Conservation (phyloP, 1,140 invertebrate genomes). For the Drosophila mayri region DNA sequence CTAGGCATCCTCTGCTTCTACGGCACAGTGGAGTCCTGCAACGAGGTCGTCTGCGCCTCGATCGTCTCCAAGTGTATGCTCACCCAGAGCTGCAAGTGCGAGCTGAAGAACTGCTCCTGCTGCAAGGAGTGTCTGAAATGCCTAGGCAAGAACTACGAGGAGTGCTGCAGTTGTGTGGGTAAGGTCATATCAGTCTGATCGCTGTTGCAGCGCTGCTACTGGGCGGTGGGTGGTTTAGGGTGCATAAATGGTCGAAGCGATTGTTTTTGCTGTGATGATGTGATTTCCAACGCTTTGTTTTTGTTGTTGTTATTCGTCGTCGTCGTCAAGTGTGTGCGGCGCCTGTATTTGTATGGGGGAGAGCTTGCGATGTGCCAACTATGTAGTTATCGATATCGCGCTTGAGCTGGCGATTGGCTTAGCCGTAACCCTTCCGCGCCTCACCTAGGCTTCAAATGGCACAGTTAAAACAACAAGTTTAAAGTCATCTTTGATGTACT, state of each 20-base stretch:
- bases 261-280: conserved; percentile 53
- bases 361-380: conserved; percentile 50
- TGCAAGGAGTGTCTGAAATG: conserved; percentile 97
- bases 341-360: conserved; percentile 26
- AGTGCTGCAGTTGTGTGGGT: conserved; percentile 97
- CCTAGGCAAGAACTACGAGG: conserved; percentile 94
- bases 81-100: conserved; percentile 97
- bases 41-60: conserved; percentile 86
- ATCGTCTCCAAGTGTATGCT: conserved; percentile 98
- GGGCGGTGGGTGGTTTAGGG: conserved; percentile 28
- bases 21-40: conserved; percentile 79
- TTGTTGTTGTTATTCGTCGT: conserved; percentile 52
- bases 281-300: conserved; percentile 63
- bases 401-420: conserved; percentile 46
- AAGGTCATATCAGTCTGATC: conserved; percentile 30
- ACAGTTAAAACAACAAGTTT: background rate
- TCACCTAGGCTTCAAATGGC: background rate
- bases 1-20: conserved; percentile 69
- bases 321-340: conserved; percentile 36
- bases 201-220: conserved; percentile 1
- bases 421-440: conserved; percentile 18
- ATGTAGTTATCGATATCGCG: conserved; percentile 65
- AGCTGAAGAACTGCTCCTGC: conserved; percentile 95
- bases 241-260: conserved; percentile 15
- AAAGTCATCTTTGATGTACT: background rate